Evolutionary conservation across 1,140 invertebrate genomes (phyloP), one percentile per base, ranked within the genome.

Genomic region (Aphidius ervi): DNA sequence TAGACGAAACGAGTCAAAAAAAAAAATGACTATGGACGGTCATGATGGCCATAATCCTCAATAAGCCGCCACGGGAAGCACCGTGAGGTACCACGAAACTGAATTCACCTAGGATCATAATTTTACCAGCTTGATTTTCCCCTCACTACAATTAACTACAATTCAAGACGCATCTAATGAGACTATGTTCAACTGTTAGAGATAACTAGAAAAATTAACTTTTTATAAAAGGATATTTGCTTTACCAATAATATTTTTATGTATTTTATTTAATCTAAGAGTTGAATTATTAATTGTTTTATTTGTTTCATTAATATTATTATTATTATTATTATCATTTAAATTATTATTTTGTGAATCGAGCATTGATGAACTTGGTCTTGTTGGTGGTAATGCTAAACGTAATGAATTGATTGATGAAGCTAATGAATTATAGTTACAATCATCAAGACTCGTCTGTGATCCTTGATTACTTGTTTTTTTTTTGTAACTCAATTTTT

Each of bases 291-390:
- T 53, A 6, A 16, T 16, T 16, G 45, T 53, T 9, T 53, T 52
- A 50, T 10, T 52, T 9, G 57, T 37, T 8, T 52, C 49, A 39
- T 64, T n/a, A n/a, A n/a, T n/a, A n/a, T n/a, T n/a, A n/a, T n/a
- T 60, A n/a, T 53, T 54, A 46, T 55, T 50, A 10, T 41, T 53
- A 41, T 20, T 53, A 31, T n/a, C 49, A 53, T 43, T 45, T 16
- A 47, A 6, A 68, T 59, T 42, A 72, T 65, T 65, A 46, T 67
- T 70, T 63, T 74, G 68, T 0, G 74, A 72, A 59, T 67, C 74
- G 8, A 74, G 75, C 23, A 76, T 62, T 2, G 72, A 76, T 0
- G 74, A 77, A 55, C 72, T 76, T 2, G 74, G 74, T 58, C 73
- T 67, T 6, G 70, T 76, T 3, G 73, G 68, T 6, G 71, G 63